These are phyloP conservation scores for Spea hammondii DNA, from an alignment of 2,797 vertebrate genomes.

Conservation along the genomic window DNA sequence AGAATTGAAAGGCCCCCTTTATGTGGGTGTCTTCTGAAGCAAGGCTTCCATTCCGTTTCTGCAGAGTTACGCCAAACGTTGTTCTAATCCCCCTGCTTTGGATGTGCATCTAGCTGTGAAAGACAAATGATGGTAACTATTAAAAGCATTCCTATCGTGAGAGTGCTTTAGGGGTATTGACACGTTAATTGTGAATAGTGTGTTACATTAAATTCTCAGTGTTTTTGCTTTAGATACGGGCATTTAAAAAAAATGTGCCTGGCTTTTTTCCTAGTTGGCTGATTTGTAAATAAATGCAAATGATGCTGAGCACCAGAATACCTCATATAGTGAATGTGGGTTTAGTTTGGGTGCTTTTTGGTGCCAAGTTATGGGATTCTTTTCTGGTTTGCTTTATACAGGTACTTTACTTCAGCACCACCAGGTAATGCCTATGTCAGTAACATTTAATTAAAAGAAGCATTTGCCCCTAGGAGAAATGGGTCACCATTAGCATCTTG, in stretches of 20 bases:
- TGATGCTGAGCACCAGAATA: background rate
- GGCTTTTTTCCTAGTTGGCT: background rate
- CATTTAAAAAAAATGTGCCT: conserved; percentile 15
- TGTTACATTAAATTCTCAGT: conserved; percentile 31
- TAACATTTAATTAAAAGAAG: too few species aligned
- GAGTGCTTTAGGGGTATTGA: conserved; percentile 27
- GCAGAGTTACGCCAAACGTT: conserved; percentile 47
- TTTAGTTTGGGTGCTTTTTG: too few species aligned
- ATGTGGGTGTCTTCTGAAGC: conserved; percentile 53
- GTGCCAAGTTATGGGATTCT: too few species aligned
- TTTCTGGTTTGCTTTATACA: too few species aligned
- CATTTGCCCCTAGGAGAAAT: too few species aligned
- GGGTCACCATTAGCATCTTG: too few species aligned
- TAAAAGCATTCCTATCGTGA: conserved; percentile 54
- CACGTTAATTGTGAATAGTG: conserved; percentile 43
- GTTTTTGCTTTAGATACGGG: conserved; percentile 1
- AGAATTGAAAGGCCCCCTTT: conserved; percentile 58
- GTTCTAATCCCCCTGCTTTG: conserved; percentile 54
- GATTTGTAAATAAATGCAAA: conserved; percentile 18
- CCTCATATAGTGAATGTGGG: too few species aligned
- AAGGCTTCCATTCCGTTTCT: conserved; percentile 53
- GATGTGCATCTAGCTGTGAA: conserved; percentile 61
- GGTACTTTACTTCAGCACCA: too few species aligned
- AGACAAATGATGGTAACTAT: conserved; percentile 58
- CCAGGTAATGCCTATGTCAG: too few species aligned